Evolutionary conservation across 2,797 vertebrate genomes (phyloP), one percentile per base, ranked within the genome.

Genomic region (Catostomus latipinnis): DNA sequence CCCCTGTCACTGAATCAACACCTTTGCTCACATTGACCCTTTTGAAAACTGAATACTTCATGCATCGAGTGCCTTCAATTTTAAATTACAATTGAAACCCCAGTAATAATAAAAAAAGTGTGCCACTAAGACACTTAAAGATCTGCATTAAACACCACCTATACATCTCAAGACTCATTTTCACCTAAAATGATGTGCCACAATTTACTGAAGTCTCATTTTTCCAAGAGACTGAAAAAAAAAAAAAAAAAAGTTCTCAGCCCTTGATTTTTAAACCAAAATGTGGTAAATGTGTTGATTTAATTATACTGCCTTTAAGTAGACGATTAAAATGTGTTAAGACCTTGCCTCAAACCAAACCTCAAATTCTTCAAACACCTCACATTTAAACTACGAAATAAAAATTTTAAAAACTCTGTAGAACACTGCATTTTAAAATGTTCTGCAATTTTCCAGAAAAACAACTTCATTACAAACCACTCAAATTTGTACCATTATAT

Each of bases 101-200:
- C 16, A 34, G 10, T 12, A 54, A 53, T 8, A 69, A 49, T 1
- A 8, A 67, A 0, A 13, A 45, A 34, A 34, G 67, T 43, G 61
- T 71, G 67, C 76, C 76, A 71, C 76, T 5, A 18, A 53, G 0
- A 8, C 52, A 53, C 8, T 22, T 22, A 53, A 53, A 34, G 34
- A 3, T 34, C 34, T 34, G 34, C 34, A 34, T 34, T 34, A 34
- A 34, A 34, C 12, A 45, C 43, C 10, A 58, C 6, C 6, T 7
- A 58, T 16, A 14, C 2, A 34, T 34, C 34, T 34, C 34, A 34
- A n/a, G 49, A 50, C 71, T 8, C 1, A 61, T 48, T 49, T 72
- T 2, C 57, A 7, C 6, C 57, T 60, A 4, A 60, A 50, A 54
- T 8, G 16, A 34, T 43, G 11, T 5, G 52, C 62, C 34, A 63